Percentiles rank a stretch among this genome's conserved stretches.
Evolutionary conservation across 2,113 vertebrate species (phyloP).

Genomic region (Sturnira hondurensis): DNA sequence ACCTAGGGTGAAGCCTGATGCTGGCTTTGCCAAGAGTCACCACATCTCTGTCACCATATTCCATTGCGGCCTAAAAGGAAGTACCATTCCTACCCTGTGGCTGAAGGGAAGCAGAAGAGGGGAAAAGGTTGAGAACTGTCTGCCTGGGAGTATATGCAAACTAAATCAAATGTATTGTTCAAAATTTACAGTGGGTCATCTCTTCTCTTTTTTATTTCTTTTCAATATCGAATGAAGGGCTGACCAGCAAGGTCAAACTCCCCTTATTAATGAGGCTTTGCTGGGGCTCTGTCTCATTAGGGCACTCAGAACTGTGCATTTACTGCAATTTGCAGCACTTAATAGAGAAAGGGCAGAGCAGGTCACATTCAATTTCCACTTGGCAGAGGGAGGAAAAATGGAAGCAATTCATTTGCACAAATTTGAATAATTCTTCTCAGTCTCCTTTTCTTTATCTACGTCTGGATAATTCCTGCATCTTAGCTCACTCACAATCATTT

Average conservation of each 20-base stretch:
- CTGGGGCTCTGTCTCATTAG: constrained; percentile 85
- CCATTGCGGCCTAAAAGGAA: constrained; percentile 42
- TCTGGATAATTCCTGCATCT: constrained; percentile 82
- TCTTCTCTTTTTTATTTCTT: constrained; percentile 87
- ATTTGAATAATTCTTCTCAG: constrained; percentile 98
- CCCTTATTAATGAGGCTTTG: constrained; percentile 92
- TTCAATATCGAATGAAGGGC: constrained; percentile 89
- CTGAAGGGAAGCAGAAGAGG: constrained; percentile 50
- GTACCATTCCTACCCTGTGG: constrained; percentile 50
- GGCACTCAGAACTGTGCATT: constrained; percentile 91
- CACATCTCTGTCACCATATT: constrained; percentile 1
- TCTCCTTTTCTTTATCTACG: constrained; percentile 84
- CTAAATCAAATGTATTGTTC: constrained; percentile 88
- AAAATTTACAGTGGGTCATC: constrained; percentile 89
- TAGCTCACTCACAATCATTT: constrained; percentile 84
- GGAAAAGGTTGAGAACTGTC: constrained; percentile 61
- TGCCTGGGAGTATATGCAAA: constrained; percentile 83
- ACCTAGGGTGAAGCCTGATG: background rate
- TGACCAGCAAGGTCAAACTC: constrained; percentile 89
- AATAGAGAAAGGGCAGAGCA: constrained; percentile 95
- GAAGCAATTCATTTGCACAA: constrained; percentile 99
- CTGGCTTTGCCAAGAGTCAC: constrained; percentile 3
- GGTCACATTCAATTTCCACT: constrained; percentile 99
- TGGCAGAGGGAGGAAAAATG: constrained; percentile 92
- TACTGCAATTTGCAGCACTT: constrained; percentile 97